A percentile compares a stretch with the other conserved stretches of the same genome.
Conservation (phyloP, 2,113 vertebrate genomes). For the Saguinus imperator region DNA sequence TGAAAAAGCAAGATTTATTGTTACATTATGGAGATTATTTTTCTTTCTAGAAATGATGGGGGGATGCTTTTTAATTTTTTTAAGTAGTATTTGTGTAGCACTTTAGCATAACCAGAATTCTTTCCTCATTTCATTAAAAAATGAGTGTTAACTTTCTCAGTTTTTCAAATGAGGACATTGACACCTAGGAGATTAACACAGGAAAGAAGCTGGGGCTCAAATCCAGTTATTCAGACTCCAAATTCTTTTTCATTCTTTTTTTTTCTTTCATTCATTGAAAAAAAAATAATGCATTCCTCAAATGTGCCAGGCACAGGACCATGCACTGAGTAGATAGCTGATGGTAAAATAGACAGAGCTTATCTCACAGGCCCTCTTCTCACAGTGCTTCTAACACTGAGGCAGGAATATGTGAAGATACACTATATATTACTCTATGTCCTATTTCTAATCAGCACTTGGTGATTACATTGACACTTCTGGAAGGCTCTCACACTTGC, state of each 20-base stretch:
- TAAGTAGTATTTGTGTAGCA: background rate
- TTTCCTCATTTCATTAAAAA: background rate
- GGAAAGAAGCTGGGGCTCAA: background rate
- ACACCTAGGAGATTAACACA: background rate
- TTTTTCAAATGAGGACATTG: constrained; percentile 17
- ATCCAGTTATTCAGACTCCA: background rate
- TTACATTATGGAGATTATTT: background rate
- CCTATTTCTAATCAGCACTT: background rate
- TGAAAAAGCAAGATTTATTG: background rate
- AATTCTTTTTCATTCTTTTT: background rate
- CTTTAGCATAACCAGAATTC: background rate
- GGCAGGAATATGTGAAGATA: background rate
- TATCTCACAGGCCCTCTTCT: background rate
- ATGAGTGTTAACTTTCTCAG: background rate
- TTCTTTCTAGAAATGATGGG: constrained; percentile 1
- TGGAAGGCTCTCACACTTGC: background rate
- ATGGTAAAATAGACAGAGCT: background rate
- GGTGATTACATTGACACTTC: background rate
- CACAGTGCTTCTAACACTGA: background rate
- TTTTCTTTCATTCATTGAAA: background rate
- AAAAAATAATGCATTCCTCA: background rate
- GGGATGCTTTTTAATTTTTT: background rate
- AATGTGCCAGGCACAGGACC: background rate
- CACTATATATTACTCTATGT: background rate
- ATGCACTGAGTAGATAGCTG: background rate